Evolutionary conservation across 2,888 invertebrate species (phyloP), one percentile per base, ranked within the genome.

Genomic region (Mechanitis messenoides): DNA sequence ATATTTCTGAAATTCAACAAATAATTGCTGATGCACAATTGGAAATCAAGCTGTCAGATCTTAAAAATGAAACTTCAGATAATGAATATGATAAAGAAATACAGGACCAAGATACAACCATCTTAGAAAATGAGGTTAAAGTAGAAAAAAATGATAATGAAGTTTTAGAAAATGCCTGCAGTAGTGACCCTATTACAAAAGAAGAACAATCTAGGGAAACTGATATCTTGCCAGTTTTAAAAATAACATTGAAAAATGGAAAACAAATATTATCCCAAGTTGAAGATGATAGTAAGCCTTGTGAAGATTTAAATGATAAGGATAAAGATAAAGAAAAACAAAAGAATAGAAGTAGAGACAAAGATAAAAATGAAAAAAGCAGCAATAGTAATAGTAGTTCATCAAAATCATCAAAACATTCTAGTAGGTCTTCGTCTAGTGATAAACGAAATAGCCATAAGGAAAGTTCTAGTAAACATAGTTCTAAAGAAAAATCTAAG

Each of bases 181-280:
- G 68, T 42, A 62, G 12, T 67, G 63, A 67, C 4, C 46, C 60
- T 58, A 68, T 65, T 56, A 65, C 61, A 53, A 72, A 68, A 74
- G 80, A 73, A 69, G 80, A 78, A 62, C 45, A 58, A 55, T 74
- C 75, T 61, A 84, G 73, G 69, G 90, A 83, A 65, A 61, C 69
- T 56, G 87, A 83, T 72, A 73, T 77, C 55, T 77, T 90, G 66
- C 87, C 85, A 57, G 84, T 83, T 63, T 80, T 85, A 74, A 95
- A 94, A 85, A 92, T 94, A 71, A 92, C 93, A 45, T 87, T 94
- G 63, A 93, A 93, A 75, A 94, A 95, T 84, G 94, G 94, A 20
- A 94, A 94, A 82, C 93, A 94, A 80, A 90, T 93, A 55, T 84
- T 94, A 73, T 91, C 93, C 6, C 92, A 93, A 83, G 87, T 93